phyloP scores from a whole-genome alignment of 2,888 invertebrate genomes.

The Dicranocentrus wangi region DNA sequence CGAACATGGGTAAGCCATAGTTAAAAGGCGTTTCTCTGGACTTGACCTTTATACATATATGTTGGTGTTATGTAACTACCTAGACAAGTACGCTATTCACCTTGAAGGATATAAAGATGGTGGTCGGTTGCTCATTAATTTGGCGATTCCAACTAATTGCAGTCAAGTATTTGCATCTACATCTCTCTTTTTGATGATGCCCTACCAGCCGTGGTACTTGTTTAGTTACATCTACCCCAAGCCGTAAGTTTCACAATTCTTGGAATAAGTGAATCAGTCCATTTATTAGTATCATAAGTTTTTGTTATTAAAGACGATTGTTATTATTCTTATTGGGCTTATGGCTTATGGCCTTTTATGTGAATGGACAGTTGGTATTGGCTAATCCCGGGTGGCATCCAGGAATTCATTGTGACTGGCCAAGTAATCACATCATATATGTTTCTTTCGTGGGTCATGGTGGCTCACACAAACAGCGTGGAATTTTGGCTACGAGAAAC shows the following conservation, averaged over 20 bases:
- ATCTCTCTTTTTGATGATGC: neutral
- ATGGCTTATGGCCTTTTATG: too few species aligned
- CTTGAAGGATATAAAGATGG: slow-evolving; percentile 20
- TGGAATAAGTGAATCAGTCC: too few species aligned
- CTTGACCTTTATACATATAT: too few species aligned
- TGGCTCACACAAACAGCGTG: slow-evolving; percentile 62
- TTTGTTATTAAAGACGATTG: too few species aligned
- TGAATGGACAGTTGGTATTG: too few species aligned
- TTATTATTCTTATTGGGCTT: too few species aligned
- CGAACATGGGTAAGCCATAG: slow-evolving; percentile 26
- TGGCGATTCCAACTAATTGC: neutral
- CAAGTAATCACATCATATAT: slow-evolving; percentile 61
- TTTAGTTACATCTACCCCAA: neutral
- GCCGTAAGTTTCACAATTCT: too few species aligned
- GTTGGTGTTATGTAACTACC: too few species aligned
- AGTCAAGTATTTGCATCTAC: neutral
- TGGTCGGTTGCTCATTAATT: neutral
- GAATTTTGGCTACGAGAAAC: slow-evolving; percentile 66
- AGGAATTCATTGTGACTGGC: slow-evolving; percentile 62
- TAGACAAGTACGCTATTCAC: slow-evolving; percentile 25
- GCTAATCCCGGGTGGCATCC: slow-evolving; percentile 62
- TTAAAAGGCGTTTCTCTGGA: too few species aligned
- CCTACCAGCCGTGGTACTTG: neutral
- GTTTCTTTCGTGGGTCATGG: slow-evolving; percentile 59
- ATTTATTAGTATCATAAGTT: too few species aligned